phyloP scores from a whole-genome alignment of 2,113 vertebrate genomes.

The Crotophaga sulcirostris region DNA sequence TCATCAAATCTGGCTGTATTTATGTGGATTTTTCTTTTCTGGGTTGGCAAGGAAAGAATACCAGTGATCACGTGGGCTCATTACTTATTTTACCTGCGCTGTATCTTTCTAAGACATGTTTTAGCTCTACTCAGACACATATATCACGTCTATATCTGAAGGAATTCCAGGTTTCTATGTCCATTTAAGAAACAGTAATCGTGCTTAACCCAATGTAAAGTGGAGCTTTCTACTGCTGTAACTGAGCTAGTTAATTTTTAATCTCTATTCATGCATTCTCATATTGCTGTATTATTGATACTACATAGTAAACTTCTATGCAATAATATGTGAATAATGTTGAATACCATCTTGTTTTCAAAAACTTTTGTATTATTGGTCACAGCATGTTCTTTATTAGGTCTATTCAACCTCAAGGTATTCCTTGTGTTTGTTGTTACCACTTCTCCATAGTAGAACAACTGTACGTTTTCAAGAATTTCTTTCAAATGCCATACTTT shows the following conservation, averaged over 20 bases:
- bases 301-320: not conserved
- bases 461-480: not conserved
- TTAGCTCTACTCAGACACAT: not conserved
- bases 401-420: not conserved
- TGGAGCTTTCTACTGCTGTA: not conserved
- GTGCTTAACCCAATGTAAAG: not conserved
- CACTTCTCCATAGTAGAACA: not conserved
- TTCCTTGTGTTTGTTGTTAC: not conserved
- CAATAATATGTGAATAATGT: not conserved
- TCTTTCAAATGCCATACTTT: not conserved
- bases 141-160: not conserved
- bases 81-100: not conserved
- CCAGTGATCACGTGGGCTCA: rapidly evolving
- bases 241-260: not conserved
- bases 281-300: not conserved
- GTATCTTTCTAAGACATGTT: not conserved
- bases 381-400: not conserved
- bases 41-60: not conserved
- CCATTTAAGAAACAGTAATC: not conserved
- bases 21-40: not conserved
- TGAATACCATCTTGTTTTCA: not conserved
- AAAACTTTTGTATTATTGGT: not conserved
- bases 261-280: not conserved
- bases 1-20: not conserved
- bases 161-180: not conserved